Conservation (phyloP, 2,888 invertebrate species). For the Nipponacmea schrenckii region DNA sequence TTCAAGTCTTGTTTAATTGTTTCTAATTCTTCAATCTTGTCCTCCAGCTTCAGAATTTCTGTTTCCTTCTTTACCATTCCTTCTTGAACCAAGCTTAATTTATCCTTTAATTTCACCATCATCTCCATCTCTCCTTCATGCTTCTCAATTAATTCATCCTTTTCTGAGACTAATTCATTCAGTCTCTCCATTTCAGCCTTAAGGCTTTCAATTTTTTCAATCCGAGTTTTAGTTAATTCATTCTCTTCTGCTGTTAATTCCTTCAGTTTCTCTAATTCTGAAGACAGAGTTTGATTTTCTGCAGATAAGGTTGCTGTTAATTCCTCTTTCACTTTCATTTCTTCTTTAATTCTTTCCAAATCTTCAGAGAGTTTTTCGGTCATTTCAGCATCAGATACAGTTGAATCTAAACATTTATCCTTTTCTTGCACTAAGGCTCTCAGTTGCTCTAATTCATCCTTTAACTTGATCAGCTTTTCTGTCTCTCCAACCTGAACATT, state of each 20-base stretch:
- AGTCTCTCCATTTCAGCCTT: constrained; percentile 65
- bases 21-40: constrained; percentile 72
- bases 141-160: background rate
- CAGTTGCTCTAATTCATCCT: constrained; percentile 74
- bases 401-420: constrained; percentile 22
- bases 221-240: constrained; percentile 63
- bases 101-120: constrained; percentile 13
- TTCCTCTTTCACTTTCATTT: constrained; percentile 24
- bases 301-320: constrained; percentile 13
- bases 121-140: background rate
- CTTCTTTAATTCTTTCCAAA: constrained; percentile 14
- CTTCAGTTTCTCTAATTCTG: constrained; percentile 13
- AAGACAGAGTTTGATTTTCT: constrained; percentile 11
- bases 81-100: background rate
- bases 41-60: constrained; percentile 64
- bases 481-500: constrained; percentile 19
- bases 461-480: constrained; percentile 50
- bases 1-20: constrained; percentile 37
- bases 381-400: constrained; percentile 13
- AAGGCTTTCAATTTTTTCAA: constrained; percentile 65
- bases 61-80: constrained; percentile 23
- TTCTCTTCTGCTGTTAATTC: constrained; percentile 70
- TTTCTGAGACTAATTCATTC: background rate
- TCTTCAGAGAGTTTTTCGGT: background rate
- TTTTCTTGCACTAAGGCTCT: constrained; percentile 48